Evolutionary conservation across 2,888 invertebrate genomes (phyloP).

Genomic region (Nymphalis urticae): DNA sequence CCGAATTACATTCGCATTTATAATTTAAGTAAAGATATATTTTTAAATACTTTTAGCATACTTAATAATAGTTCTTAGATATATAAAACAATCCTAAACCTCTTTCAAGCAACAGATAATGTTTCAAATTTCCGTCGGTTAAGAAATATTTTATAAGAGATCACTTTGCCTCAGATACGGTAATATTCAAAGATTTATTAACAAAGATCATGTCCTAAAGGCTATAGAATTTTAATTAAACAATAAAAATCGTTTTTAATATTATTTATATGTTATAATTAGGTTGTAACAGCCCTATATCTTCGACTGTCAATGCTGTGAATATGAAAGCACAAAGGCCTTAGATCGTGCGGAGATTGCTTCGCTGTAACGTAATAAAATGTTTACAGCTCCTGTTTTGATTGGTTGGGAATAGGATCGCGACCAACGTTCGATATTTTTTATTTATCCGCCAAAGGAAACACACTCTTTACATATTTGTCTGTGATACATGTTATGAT

Average conservation of each 20-base stretch:
- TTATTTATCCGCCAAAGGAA: conserved; percentile 13
- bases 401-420: conserved; percentile 29
- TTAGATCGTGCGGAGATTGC: conserved; percentile 61
- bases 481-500: conserved; percentile 2
- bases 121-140: too few relatives aligned
- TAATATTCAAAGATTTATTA: too few relatives aligned
- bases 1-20: too few relatives aligned
- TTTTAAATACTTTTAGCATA: too few relatives aligned
- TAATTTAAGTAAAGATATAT: too few relatives aligned
- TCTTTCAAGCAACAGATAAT: too few relatives aligned
- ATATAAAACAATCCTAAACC: too few relatives aligned
- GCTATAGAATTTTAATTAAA: too few relatives aligned
- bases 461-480: conserved; percentile 20
- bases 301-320: conserved; percentile 58
- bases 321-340: conserved; percentile 65
- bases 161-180: too few relatives aligned
- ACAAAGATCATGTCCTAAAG: too few relatives aligned
- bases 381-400: conserved; percentile 42
- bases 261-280: conserved; percentile 19
- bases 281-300: conserved; percentile 33
- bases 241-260: not conserved
- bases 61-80: too few relatives aligned
- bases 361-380: conserved; percentile 49
- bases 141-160: too few relatives aligned
- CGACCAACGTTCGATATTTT: conserved; percentile 18